Base-by-base conservation (phyloP, 2,113 vertebrate species). In the Scophthalmus maximus region DNA sequence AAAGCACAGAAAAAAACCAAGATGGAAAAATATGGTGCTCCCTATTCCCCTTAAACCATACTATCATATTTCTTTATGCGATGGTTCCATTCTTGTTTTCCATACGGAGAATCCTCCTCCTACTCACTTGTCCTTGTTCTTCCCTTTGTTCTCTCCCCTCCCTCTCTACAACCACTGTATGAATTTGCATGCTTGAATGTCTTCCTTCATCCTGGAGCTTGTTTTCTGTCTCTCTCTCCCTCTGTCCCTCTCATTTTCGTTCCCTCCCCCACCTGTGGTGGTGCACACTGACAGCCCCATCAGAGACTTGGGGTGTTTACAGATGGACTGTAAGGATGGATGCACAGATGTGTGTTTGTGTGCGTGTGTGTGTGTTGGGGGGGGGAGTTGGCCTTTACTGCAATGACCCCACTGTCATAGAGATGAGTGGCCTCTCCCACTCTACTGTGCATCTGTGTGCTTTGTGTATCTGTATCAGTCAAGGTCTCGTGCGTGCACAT, bases 231-330 rank as follows among this genome's bases (percentile, higher is more conserved):
- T 70, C 20, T 55, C 25, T 50, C 47, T 25, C 4, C 18, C 46
- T 47, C 64, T 47, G 27, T 67, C 53, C 53, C 50, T 79, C 51
- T 76, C 25, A 12, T 62, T 71, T 69, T 78, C 32, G 30, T n/a
- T 47, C 57, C 68, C 67, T 81, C 68, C 84, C 83, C 81, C 78
- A 71, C 79, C 76, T 89, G 79, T 72, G 70, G 52, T 73, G 65
- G 71, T 60, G 61, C 61, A 59, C 23, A 18, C 76, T 77, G 78
- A 73, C 80, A 77, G 68, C 53, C 38, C 56, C 76, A 82, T 83
- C 84, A 84, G 63, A 67, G 64, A 71, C 64, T 51, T 46, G 57
- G 79, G 73, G 72, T 85, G 79, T 85, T 84, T 85, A 66, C 82
- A 82, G 74, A 85, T 36, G 30, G 57, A 81, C 62, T 50, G 51